A percentile compares a stretch with the other conserved stretches of the same genome.
Conservation (phyloP, 2,888 invertebrate species). For the Pemphredon lugubris region DNA sequence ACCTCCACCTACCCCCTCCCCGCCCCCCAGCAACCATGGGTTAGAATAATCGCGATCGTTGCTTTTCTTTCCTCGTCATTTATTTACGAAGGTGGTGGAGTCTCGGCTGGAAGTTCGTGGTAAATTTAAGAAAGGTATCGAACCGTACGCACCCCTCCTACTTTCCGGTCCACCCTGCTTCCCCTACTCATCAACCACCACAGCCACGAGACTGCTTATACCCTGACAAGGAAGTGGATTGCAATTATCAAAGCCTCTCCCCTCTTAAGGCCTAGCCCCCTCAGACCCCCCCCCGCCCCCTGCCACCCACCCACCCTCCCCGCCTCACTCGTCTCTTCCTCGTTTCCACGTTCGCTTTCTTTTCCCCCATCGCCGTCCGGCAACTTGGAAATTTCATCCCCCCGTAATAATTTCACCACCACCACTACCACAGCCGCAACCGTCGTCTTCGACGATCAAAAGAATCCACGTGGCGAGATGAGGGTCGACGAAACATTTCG, state of each 20-base stretch:
- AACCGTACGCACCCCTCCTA: slow-evolving; percentile 63
- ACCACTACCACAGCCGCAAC: slow-evolving; percentile 48
- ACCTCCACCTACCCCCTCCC: too few relatives aligned
- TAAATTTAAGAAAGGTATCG: slow-evolving; percentile 68
- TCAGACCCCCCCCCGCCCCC: slow-evolving; percentile 17
- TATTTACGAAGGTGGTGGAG: slow-evolving; percentile 53
- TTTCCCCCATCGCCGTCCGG: slow-evolving; percentile 54
- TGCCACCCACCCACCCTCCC: slow-evolving; percentile 14
- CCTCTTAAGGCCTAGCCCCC: slow-evolving; percentile 44
- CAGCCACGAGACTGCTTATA: slow-evolving; percentile 67
- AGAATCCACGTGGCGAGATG: slow-evolving; percentile 58
- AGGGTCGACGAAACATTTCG: slow-evolving; percentile 51
- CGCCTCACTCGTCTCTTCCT: slow-evolving; percentile 47
- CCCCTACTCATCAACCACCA: slow-evolving; percentile 69
- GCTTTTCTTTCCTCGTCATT: slow-evolving; percentile 56
- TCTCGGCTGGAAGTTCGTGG: slow-evolving; percentile 44
- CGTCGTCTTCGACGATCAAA: slow-evolving; percentile 68
- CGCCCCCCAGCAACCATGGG: too few relatives aligned
- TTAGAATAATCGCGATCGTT: slow-evolving; percentile 52
- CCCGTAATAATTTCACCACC: slow-evolving; percentile 72
- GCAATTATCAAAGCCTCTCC: slow-evolving; percentile 79
- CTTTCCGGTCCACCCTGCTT: slow-evolving; percentile 55
- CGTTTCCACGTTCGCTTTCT: slow-evolving; percentile 59
- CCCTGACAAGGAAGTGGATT: slow-evolving; percentile 75
- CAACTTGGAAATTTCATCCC: slow-evolving; percentile 79